Conservation (phyloP, 2,113 vertebrate genomes). For the Dascyllus trimaculatus region DNA sequence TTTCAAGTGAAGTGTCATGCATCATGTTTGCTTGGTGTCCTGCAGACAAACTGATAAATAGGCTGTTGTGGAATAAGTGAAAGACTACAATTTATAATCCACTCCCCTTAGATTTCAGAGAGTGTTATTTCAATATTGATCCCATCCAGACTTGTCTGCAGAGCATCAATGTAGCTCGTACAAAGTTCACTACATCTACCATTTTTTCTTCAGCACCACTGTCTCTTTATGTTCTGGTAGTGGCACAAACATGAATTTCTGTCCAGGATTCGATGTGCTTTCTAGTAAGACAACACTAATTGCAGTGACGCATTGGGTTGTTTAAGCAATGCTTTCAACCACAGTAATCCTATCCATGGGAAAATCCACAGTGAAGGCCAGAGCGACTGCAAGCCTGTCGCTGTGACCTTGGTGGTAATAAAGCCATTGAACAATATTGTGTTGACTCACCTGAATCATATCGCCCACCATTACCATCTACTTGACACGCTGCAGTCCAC, state of each 20-base stretch:
- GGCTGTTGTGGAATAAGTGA: background rate
- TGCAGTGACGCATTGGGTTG: conserved; percentile 27
- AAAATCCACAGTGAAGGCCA: conserved; percentile 25
- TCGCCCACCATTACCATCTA: conserved; percentile 17
- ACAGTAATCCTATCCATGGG: background rate
- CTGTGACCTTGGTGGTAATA: conserved; percentile 14
- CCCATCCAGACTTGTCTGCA: background rate
- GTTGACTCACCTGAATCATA: conserved; percentile 29
- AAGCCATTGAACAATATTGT: conserved; percentile 13
- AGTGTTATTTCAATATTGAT: background rate
- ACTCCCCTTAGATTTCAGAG: conserved; percentile 23
- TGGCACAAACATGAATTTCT: background rate
- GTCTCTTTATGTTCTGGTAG: conserved; percentile 1
- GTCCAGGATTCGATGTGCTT: background rate
- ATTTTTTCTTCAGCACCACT: conserved; percentile 5
- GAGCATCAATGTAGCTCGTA: background rate
- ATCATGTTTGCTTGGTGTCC: conserved; percentile 35
- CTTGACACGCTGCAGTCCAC: conserved; percentile 32
- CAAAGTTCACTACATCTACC: background rate
- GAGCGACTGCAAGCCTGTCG: conserved; percentile 36
- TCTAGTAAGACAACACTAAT: conserved; percentile 8
- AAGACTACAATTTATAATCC: conserved; percentile 2
- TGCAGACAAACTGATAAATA: conserved; percentile 1
- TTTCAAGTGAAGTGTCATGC: conserved; percentile 29
- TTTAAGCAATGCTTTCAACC: conserved; percentile 15